Percentiles rank a stretch among this genome's conserved stretches.
phyloP scores from a whole-genome alignment of 1,140 invertebrate species.

The Heliothis subflexa region DNA sequence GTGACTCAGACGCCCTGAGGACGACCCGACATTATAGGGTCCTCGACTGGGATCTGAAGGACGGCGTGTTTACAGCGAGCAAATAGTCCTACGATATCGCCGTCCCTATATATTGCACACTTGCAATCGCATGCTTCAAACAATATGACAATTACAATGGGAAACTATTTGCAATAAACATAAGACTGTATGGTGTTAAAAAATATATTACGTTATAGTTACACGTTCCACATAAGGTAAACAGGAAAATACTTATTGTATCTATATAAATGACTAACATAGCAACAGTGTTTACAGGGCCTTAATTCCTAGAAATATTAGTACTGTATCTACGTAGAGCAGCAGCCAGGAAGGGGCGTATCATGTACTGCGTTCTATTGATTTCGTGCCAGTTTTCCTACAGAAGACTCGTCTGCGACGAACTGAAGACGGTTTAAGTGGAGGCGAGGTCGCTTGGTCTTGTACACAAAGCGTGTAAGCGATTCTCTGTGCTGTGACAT shows the following conservation, averaged over 20 bases:
- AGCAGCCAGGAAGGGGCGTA: background rate
- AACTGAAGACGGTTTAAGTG: conserved; percentile 51
- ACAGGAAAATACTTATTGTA: conserved; percentile 19
- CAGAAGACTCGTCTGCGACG: conserved; percentile 10
- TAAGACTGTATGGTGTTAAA: conserved; percentile 11
- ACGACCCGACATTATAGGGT: conserved; percentile 81
- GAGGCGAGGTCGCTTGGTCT: conserved; percentile 53
- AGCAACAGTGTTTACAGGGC: too few species aligned
- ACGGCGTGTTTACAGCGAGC: conserved; percentile 71
- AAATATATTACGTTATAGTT: background rate
- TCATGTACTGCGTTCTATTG: conserved; percentile 24
- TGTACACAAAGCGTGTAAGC: conserved; percentile 50
- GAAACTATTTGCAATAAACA: conserved; percentile 37
- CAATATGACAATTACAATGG: conserved; percentile 32
- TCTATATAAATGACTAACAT: too few species aligned
- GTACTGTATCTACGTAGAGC: background rate
- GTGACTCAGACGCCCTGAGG: conserved; percentile 83
- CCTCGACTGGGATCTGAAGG: conserved; percentile 82
- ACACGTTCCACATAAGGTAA: conserved; percentile 12
- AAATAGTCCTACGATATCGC: conserved; percentile 62
- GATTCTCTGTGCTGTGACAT: conserved; percentile 51
- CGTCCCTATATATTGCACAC: conserved; percentile 44
- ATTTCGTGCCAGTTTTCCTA: conserved; percentile 37
- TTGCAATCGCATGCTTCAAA: conserved; percentile 2
- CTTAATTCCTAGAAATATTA: background rate